phyloP scores from a whole-genome alignment of 2,797 vertebrate species.

The Loriculus beryllinus region DNA sequence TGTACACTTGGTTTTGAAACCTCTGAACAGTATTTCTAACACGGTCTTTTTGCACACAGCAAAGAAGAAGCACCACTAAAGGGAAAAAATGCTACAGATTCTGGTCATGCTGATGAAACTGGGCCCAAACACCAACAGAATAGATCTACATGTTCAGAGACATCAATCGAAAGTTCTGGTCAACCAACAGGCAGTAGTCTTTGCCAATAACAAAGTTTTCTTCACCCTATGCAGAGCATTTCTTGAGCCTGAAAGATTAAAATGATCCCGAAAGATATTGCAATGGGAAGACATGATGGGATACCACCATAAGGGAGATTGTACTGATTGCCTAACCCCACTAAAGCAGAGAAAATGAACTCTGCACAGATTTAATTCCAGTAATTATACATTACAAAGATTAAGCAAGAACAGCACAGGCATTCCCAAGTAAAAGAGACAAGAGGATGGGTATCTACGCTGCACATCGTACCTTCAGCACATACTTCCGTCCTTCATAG shows the following conservation, averaged over 20 bases:
- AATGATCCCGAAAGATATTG: not conserved
- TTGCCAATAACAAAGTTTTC: not conserved
- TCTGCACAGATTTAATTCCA: not conserved
- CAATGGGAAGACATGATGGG: fast-evolving
- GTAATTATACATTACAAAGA: not conserved
- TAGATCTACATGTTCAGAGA: not conserved
- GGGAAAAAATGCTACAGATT: not conserved
- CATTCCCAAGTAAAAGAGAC: not conserved
- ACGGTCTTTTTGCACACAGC: not conserved
- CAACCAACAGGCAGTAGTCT: not conserved
- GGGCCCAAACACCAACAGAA: not conserved
- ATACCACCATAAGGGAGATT: fast-evolving
- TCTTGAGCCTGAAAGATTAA: not conserved
- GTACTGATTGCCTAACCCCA: not conserved
- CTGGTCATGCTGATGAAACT: not conserved
- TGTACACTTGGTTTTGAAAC: not conserved
- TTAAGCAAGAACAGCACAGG: not conserved
- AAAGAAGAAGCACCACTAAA: not conserved
- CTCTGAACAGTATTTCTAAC: not conserved
- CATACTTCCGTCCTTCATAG: conserved; percentile 93
- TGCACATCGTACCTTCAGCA: conserved; percentile 79
- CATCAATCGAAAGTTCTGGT: not conserved
- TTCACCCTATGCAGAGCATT: not conserved
- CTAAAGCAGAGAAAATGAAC: not conserved
- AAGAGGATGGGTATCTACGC: not conserved